These are phyloP conservation scores for Eugnorisma glareosa DNA, from an alignment of 2,888 invertebrate species.

Conservation along the genomic window DNA sequence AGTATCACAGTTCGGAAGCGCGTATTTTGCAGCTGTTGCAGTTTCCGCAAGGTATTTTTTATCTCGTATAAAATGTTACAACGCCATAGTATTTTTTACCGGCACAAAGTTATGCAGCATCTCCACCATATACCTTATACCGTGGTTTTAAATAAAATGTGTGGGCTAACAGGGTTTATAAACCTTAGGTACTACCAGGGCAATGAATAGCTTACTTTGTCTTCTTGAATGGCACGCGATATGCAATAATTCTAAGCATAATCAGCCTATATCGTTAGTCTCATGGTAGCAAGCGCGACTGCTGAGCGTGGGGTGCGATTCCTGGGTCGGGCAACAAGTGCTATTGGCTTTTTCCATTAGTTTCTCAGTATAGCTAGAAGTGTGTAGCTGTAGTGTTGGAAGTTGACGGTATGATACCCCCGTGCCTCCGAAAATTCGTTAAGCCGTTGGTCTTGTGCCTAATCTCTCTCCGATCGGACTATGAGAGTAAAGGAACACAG, in stretches of 20 bases:
- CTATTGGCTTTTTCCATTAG: no score
- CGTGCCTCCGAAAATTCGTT: no score
- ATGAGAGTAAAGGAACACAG: no score
- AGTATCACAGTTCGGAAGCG: slow-evolving; percentile 22
- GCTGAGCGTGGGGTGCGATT: neutral
- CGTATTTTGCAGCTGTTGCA: slow-evolving; percentile 41
- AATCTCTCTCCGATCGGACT: no score
- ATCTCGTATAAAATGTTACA: slow-evolving; percentile 27
- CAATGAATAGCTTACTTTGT: neutral
- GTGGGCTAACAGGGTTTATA: neutral
- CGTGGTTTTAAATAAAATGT: neutral
- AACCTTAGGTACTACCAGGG: neutral
- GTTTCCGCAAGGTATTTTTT: slow-evolving; percentile 11
- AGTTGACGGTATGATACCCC: no score
- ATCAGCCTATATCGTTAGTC: neutral
- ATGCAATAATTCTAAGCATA: neutral
- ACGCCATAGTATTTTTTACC: neutral
- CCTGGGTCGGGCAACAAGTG: neutral
- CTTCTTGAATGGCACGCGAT: neutral
- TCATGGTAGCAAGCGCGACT: neutral
- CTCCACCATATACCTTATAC: neutral
- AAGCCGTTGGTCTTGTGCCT: no score
- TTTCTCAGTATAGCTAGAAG: no score
- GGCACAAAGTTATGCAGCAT: neutral
- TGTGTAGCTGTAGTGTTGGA: no score